Evolutionary conservation across 1,140 invertebrate genomes (phyloP).

Genomic region (Macrosteles quadrilineatus): DNA sequence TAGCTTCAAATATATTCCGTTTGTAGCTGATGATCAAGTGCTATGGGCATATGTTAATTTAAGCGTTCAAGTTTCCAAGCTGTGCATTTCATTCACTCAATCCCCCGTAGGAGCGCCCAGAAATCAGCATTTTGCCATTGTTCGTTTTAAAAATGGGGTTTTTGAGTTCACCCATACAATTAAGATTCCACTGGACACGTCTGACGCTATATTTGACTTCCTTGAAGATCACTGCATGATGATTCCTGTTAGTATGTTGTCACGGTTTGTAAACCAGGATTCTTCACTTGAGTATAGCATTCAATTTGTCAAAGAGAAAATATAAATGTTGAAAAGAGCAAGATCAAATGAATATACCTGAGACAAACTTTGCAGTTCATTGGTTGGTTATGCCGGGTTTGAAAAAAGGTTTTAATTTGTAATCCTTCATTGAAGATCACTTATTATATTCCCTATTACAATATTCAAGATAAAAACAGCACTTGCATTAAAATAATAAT

Average conservation of each 20-base stretch:
- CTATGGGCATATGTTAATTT: background rate
- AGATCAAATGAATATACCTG: no score
- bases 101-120: background rate
- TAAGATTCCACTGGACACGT: background rate
- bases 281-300: background rate
- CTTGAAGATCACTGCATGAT: background rate
- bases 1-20: background rate
- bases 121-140: background rate
- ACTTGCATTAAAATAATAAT: no score
- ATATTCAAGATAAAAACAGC: no score
- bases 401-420: no score
- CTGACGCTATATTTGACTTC: background rate
- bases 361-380: no score
- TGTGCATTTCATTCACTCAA: conserved; percentile 6
- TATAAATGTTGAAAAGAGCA: no score
- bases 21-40: background rate
- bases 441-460: no score
- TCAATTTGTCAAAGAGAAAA: background rate
- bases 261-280: background rate
- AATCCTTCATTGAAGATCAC: no score
- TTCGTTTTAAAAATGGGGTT: background rate
- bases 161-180: background rate
- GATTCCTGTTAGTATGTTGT: background rate
- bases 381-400: no score
- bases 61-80: background rate